Evolutionary conservation across 2,888 invertebrate genomes (phyloP).

Genomic region (Brenthis daphne): DNA sequence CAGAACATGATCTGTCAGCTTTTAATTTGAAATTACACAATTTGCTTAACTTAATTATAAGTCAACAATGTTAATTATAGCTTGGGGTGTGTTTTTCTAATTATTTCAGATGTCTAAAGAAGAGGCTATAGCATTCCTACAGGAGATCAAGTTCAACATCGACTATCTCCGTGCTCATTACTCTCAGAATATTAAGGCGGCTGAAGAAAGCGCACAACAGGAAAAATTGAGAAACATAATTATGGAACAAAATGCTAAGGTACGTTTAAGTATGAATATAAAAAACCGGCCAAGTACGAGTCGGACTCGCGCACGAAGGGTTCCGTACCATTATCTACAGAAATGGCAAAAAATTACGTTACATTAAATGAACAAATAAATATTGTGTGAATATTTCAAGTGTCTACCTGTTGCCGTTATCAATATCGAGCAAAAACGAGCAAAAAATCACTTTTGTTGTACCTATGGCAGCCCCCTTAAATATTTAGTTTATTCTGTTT

Average conservation of each 20-base stretch:
- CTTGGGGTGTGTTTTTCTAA: not conserved
- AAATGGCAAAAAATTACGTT: too few species aligned
- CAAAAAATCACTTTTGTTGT: too few species aligned
- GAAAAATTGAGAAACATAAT: constrained; percentile 68
- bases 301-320: too few species aligned
- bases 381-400: too few species aligned
- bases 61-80: constrained; percentile 1
- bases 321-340: too few species aligned
- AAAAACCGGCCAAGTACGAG: too few species aligned
- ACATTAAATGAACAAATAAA: too few species aligned
- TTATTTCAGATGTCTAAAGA: constrained; percentile 85
- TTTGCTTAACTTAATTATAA: constrained; percentile 5
- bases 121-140: constrained; percentile 88
- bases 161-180: constrained; percentile 86
- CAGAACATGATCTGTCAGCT: constrained; percentile 3
- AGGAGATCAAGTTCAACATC: constrained; percentile 89
- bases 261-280: constrained; percentile 37
- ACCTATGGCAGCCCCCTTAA: too few species aligned
- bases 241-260: constrained; percentile 70
- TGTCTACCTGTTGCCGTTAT: too few species aligned
- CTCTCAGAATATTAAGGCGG: constrained; percentile 72
- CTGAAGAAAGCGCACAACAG: constrained; percentile 69
- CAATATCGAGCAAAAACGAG: too few species aligned
- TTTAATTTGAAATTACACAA: constrained; percentile 5
- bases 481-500: too few species aligned